A percentile compares a stretch with the other conserved stretches of the same genome.
Conservation (phyloP, 2,797 vertebrate species). For the Tarsius wallacei region DNA sequence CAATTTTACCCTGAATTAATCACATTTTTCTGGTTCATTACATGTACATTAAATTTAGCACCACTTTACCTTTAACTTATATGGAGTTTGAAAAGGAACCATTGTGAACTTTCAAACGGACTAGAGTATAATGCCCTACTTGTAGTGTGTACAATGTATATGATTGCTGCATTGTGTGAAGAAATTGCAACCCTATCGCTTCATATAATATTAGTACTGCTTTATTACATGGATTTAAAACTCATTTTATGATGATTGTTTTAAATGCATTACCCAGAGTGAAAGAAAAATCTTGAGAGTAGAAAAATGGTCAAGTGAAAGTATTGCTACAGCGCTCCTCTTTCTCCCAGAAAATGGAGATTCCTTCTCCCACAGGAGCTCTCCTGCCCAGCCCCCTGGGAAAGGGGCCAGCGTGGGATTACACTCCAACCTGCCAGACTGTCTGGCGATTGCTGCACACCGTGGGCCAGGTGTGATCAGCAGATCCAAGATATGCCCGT, state of each 20-base stretch:
- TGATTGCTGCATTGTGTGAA: slow-evolving; percentile 57
- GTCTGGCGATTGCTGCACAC: slow-evolving; percentile 89
- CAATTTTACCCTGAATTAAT: slow-evolving; percentile 65
- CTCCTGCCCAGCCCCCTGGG: slow-evolving; percentile 88
- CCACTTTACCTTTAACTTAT: slow-evolving; percentile 67
- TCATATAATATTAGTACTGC: slow-evolving; percentile 8
- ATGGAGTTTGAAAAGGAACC: slow-evolving; percentile 59
- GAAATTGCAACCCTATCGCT: slow-evolving; percentile 26
- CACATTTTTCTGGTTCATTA: slow-evolving; percentile 80
- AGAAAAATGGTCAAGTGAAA: slow-evolving; percentile 82
- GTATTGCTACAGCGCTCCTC: slow-evolving; percentile 85
- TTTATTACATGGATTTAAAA: slow-evolving; percentile 49
- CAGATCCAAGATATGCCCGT: slow-evolving; percentile 88
- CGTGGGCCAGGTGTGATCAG: slow-evolving; percentile 89
- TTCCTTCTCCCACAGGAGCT: slow-evolving; percentile 89
- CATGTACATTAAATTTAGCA: slow-evolving; percentile 71
- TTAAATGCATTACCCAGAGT: slow-evolving; percentile 77
- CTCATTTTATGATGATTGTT: slow-evolving; percentile 67
- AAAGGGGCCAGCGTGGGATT: slow-evolving; percentile 89
- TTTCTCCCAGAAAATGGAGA: slow-evolving; percentile 89
- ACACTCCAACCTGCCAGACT: slow-evolving; percentile 88
- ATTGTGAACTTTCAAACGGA: slow-evolving; percentile 64
- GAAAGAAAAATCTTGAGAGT: slow-evolving; percentile 47
- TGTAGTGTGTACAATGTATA: not conserved
- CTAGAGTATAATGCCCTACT: slow-evolving; percentile 74